Percentiles rank a stretch among this genome's conserved stretches.
Conservation (phyloP, 2,888 invertebrate genomes). For the Meiosimyza decipiens region DNA sequence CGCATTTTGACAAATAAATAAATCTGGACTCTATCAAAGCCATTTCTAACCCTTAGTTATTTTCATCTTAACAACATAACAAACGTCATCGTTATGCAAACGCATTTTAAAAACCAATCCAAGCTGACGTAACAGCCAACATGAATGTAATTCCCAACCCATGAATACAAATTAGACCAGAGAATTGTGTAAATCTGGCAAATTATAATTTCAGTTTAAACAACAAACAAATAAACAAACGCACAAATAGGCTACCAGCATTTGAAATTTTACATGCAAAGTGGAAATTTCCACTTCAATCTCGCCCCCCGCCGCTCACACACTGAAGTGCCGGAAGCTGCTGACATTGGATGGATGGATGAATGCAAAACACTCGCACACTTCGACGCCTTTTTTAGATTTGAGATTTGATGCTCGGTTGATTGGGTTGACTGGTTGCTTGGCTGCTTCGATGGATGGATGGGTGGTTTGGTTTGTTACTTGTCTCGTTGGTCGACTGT, state of each 20-base stretch:
- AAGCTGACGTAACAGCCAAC: neutral
- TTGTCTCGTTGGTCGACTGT: neutral
- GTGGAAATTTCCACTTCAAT: neutral
- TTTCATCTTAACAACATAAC: too few species aligned
- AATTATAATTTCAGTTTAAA: constrained; percentile 36
- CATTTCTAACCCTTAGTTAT: too few species aligned
- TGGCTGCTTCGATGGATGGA: constrained; percentile 17
- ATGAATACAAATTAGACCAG: constrained; percentile 34
- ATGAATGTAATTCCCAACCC: constrained; percentile 31
- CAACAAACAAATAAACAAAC: constrained; percentile 30
- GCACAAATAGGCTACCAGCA: neutral
- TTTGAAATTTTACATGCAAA: constrained; percentile 28
- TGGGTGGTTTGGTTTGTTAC: neutral
- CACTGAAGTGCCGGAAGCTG: constrained; percentile 8
- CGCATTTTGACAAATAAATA: too few species aligned
- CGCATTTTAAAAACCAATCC: too few species aligned
- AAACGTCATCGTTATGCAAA: too few species aligned
- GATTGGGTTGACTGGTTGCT: constrained; percentile 30
- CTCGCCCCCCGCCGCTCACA: too few species aligned
- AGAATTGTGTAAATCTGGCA: constrained; percentile 33
- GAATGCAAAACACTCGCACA: constrained; percentile 27
- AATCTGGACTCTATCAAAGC: too few species aligned
- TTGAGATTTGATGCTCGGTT: constrained; percentile 33
- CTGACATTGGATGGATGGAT: constrained; percentile 9
- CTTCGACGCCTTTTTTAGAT: constrained; percentile 32